Conservation (phyloP, 2,888 invertebrate species). For the Sinelater perroti region DNA sequence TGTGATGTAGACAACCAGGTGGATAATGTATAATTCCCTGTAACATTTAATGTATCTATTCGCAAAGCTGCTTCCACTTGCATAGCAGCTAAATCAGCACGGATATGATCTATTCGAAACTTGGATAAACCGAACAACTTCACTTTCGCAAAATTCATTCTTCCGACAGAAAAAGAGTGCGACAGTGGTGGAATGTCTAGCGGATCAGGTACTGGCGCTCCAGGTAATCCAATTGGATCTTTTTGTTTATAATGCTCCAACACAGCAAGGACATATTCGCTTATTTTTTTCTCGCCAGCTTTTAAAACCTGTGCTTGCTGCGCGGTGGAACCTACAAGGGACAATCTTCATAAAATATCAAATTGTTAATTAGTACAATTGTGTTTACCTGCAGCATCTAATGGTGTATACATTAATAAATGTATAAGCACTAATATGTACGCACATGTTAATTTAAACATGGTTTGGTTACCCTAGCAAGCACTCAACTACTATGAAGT, state of each 20-base stretch:
- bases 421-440: conserved; percentile 11
- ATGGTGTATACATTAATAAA: conserved; percentile 1
- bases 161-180: conserved; percentile 74
- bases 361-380: conserved; percentile 9
- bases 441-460: conserved; percentile 16
- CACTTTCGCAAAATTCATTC: conserved; percentile 75
- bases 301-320: conserved; percentile 50
- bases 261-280: conserved; percentile 74
- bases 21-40: conserved; percentile 77
- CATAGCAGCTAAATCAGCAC: conserved; percentile 78
- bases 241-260: conserved; percentile 82
- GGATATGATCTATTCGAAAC: conserved; percentile 76
- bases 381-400: conserved; percentile 14
- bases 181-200: conserved; percentile 79
- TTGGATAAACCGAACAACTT: conserved; percentile 80
- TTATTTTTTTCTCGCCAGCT: conserved; percentile 72
- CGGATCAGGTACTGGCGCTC: conserved; percentile 81
- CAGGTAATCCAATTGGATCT: conserved; percentile 83
- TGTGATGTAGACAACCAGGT: conserved; percentile 75
- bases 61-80: conserved; percentile 77
- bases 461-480: conserved; percentile 13
- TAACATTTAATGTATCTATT: conserved; percentile 75
- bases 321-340: neutral
- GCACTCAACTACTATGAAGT: conserved; percentile 7
- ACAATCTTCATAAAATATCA: neutral